These are phyloP conservation scores for Drosophila imparisetae DNA, from an alignment of 2,888 invertebrate genomes.

Conservation along the genomic window DNA sequence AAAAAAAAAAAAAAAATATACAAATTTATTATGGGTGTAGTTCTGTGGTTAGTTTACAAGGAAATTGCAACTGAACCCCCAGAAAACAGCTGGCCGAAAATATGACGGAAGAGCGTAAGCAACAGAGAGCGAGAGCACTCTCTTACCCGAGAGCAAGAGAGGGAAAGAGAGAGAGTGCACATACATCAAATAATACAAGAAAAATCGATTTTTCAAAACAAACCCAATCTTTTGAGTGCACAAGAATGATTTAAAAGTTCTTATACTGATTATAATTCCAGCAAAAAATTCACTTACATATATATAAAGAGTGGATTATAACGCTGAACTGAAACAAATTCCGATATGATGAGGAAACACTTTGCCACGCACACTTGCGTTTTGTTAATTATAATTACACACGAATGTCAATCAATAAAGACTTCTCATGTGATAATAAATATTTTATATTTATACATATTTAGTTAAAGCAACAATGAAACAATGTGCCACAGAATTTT, in stretches of 20 bases:
- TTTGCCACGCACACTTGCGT: conserved; percentile 43
- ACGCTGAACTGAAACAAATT: conserved; percentile 13
- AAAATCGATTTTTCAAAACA: conserved; percentile 62
- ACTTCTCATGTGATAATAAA: conserved; percentile 12
- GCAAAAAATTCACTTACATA: conserved; percentile 29
- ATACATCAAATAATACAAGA: conserved; percentile 30
- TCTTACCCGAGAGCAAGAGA: not conserved
- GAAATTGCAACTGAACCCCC: conserved; percentile 26
- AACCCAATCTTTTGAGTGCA: conserved; percentile 16
- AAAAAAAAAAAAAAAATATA: too few relatives aligned
- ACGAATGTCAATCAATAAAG: conserved; percentile 35
- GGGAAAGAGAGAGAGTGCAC: conserved; percentile 16
- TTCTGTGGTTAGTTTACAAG: conserved; percentile 4
- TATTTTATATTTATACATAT: not conserved
- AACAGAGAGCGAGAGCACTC: not conserved
- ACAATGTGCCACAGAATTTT: conserved; percentile 50
- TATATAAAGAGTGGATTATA: conserved; percentile 4
- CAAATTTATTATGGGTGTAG: not conserved
- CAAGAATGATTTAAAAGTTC: not conserved
- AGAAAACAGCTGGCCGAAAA: conserved; percentile 45
- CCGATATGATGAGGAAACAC: conserved; percentile 20
- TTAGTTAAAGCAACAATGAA: conserved; percentile 14
- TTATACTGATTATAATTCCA: not conserved
- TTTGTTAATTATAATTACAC: conserved; percentile 32
- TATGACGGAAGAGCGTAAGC: not conserved